phyloP scores from a whole-genome alignment of 2,888 invertebrate genomes.

The Acanthoscelides obtectus region DNA sequence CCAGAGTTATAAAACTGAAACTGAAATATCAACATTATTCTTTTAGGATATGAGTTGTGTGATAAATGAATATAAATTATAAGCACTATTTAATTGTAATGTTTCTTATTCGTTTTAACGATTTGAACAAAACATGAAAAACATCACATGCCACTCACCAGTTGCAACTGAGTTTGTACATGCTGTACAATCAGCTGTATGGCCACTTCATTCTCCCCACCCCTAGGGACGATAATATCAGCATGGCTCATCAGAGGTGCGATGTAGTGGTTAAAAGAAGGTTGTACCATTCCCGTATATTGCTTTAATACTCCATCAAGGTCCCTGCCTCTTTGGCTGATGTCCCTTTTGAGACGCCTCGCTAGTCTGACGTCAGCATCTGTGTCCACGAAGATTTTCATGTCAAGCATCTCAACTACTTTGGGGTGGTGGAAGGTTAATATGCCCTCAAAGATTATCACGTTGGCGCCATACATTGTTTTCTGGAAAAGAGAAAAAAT shows the following conservation, averaged over 20 bases:
- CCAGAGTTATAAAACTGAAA: no score
- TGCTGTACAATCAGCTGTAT: slow-evolving; percentile 97
- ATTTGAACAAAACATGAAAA: no score
- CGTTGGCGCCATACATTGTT: slow-evolving; percentile 99
- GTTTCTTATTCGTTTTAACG: no score
- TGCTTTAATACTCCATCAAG: slow-evolving; percentile 94
- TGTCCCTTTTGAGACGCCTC: slow-evolving; percentile 80
- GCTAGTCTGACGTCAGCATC: slow-evolving; percentile 95
- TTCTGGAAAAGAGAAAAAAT: slow-evolving; percentile 62
- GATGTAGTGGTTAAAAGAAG: slow-evolving; percentile 96
- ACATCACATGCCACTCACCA: slow-evolving; percentile 52
- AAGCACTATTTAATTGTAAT: no score
- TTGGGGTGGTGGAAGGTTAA: slow-evolving; percentile 87
- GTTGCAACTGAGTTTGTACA: slow-evolving; percentile 91
- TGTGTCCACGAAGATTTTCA: slow-evolving; percentile 99
- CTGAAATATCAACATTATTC: no score
- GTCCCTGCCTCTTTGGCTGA: slow-evolving; percentile 87
- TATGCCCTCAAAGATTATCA: slow-evolving; percentile 98
- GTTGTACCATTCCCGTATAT: slow-evolving; percentile 95
- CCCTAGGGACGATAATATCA: slow-evolving; percentile 96
- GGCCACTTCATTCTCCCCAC: slow-evolving; percentile 95
- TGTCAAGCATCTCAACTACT: slow-evolving; percentile 82
- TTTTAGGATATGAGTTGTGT: no score
- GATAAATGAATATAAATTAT: no score
- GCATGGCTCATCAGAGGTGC: slow-evolving; percentile 92